Base-by-base conservation (phyloP, 2,888 invertebrate genomes). In the Lithophane leautieri region DNA sequence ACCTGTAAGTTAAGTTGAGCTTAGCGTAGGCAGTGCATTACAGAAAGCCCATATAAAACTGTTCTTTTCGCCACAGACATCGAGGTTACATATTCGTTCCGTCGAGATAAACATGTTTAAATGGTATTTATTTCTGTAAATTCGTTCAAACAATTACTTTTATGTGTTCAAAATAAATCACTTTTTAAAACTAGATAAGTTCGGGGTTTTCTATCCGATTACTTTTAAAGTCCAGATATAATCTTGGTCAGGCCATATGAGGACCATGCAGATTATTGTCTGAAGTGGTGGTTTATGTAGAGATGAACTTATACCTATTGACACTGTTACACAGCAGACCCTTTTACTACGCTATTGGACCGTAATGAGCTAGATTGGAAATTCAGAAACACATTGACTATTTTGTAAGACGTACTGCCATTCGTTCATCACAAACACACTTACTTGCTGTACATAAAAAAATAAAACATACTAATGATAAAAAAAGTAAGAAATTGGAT, bases 371-470 rank as follows among this genome's bases (percentile, higher is more conserved):
- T 16, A 16, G 2, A 63, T 42, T n/a, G 16, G 16, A 42, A 34
- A 22, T n/a, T n/a, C 22, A 40, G 40, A 22, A 28, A 66, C 50
- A 34, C n/a, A 34, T 22, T 68, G 25, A 42, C 14, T 14, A 42
- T 28, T 28, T 42, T 22, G 25, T 14, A 44, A 69, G 69, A 28
- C 9, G 25, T 62, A 62, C 22, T 69, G 44, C 28, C 42, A 47
- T 47, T 34, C n/a, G 34, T 47, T 69, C 14, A 47, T 7, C 70
- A 19, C 40, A 40, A n/a, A 12, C 3, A 22, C n/a, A 44, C 22
- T 70, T 66, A 70, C 44, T 44, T 44, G 19, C 14, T 16, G 19
- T 25, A 69, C 40, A 22, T 63, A 63, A 19, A 25, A 68, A 34
- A 42, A 8, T 68, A 14, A 42, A 40, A 56, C 19, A 19, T 9